Evolutionary conservation across 2,113 vertebrate species (phyloP).

Genomic region (Triplophysa tibetana): DNA sequence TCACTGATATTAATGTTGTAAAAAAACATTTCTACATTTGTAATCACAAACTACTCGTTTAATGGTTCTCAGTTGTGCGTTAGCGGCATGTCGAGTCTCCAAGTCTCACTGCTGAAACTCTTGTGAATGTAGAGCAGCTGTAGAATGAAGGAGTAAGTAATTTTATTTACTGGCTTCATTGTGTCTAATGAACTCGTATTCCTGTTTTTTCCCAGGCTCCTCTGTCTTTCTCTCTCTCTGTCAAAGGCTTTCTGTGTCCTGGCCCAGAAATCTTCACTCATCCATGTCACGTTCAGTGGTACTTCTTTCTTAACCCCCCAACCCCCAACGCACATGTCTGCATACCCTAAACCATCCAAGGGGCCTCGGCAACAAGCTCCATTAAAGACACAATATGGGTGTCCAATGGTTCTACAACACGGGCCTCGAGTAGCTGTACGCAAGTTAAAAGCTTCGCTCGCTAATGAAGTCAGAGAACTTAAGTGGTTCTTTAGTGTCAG

Average conservation of each 20-base stretch:
- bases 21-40: neutral
- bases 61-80: neutral
- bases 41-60: neutral
- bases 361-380: slow-evolving; percentile 67
- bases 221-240: slow-evolving; percentile 29
- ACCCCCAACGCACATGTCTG: slow-evolving; percentile 49
- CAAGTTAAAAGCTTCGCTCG: slow-evolving; percentile 66
- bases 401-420: slow-evolving; percentile 69
- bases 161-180: slow-evolving; percentile 54
- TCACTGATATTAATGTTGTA: too few relatives aligned
- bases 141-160: slow-evolving; percentile 44
- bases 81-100: neutral
- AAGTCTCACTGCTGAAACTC: neutral
- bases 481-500: slow-evolving; percentile 71
- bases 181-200: slow-evolving; percentile 52
- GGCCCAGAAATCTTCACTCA: slow-evolving; percentile 54
- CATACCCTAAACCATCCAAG: slow-evolving; percentile 57
- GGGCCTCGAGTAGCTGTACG: slow-evolving; percentile 65
- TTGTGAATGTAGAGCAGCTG: slow-evolving; percentile 9
- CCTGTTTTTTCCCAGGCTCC: slow-evolving; percentile 26
- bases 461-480: slow-evolving; percentile 75
- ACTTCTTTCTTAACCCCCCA: slow-evolving; percentile 13
- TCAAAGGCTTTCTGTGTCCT: slow-evolving; percentile 51
- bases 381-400: slow-evolving; percentile 74
- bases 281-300: slow-evolving; percentile 49